Percentiles rank a stretch among this genome's conserved stretches.
phyloP scores from a whole-genome alignment of 2,797 vertebrate species.

The Notoglanidium macrostoma region DNA sequence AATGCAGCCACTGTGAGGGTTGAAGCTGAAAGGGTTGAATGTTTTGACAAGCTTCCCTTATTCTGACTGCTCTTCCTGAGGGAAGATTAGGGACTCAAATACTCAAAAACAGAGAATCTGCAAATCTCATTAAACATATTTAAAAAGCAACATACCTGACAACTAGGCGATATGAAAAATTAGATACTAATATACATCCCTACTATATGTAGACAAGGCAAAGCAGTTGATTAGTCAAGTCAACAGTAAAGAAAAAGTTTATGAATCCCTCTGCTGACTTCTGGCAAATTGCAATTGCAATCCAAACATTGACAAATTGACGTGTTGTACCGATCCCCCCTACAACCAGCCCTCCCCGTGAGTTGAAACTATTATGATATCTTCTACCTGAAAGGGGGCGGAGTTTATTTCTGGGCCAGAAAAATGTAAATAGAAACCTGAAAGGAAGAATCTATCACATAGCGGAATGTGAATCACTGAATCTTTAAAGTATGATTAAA shows the following conservation, averaged over 20 bases:
- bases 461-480: not conserved
- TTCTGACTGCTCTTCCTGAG: not conserved
- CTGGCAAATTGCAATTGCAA: not conserved
- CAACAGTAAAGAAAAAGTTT: not conserved
- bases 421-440: not conserved
- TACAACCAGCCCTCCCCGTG: no score
- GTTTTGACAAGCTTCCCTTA: slow-evolving; percentile 61
- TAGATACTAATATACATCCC: not conserved
- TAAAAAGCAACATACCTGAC: not conserved
- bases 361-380: not conserved
- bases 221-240: not conserved
- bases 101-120: slow-evolving; percentile 1
- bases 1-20: slow-evolving; percentile 73
- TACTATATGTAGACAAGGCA: not conserved
- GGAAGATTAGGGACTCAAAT: slow-evolving; percentile 11
- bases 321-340: not conserved
- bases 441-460: not conserved
- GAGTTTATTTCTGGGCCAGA: not conserved
- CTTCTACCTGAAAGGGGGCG: not conserved
- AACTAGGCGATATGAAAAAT: not conserved
- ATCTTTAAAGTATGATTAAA: not conserved
- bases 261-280: not conserved
- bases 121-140: slow-evolving; percentile 23
- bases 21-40: slow-evolving; percentile 64
- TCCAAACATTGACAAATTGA: not conserved